These are phyloP conservation scores for Gallinago paraguaiae DNA, from an alignment of 2,113 vertebrate species.

Conservation along the genomic window DNA sequence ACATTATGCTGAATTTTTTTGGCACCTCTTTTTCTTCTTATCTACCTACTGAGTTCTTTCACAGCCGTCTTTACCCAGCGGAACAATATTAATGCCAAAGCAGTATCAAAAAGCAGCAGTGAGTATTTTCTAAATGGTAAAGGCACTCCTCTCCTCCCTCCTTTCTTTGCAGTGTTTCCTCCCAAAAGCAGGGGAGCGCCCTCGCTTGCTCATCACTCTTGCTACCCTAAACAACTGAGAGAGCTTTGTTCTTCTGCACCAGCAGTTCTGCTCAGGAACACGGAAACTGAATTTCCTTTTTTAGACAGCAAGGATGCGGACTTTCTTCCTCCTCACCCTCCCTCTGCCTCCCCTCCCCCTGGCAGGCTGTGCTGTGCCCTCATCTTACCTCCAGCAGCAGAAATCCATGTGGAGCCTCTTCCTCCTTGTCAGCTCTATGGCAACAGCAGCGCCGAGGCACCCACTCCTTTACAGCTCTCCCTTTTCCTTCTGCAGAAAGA, in stretches of 20 bases:
- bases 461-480: neutral
- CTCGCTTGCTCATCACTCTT: slow-evolving; percentile 52
- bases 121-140: slow-evolving; percentile 9
- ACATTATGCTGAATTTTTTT: neutral
- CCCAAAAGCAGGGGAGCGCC: neutral
- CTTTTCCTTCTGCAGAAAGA: slow-evolving; percentile 17
- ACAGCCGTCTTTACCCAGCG: neutral
- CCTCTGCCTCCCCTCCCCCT: slow-evolving; percentile 52
- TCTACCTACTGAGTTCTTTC: neutral
- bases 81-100: neutral
- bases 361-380: slow-evolving; percentile 49
- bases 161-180: slow-evolving; percentile 33
- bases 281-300: slow-evolving; percentile 62
- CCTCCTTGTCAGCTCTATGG: slow-evolving; percentile 50
- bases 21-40: neutral
- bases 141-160: neutral
- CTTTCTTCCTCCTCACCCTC: slow-evolving; percentile 52
- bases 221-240: slow-evolving; percentile 42
- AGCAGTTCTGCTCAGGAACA: slow-evolving; percentile 39
- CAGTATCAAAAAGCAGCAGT: slow-evolving; percentile 12
- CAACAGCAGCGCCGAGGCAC: slow-evolving; percentile 47
- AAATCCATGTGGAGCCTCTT: slow-evolving; percentile 50
- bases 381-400: slow-evolving; percentile 58
- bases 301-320: slow-evolving; percentile 57
- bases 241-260: slow-evolving; percentile 58